phyloP scores from a whole-genome alignment of 2,888 invertebrate species.

The Pheosia gnoma region DNA sequence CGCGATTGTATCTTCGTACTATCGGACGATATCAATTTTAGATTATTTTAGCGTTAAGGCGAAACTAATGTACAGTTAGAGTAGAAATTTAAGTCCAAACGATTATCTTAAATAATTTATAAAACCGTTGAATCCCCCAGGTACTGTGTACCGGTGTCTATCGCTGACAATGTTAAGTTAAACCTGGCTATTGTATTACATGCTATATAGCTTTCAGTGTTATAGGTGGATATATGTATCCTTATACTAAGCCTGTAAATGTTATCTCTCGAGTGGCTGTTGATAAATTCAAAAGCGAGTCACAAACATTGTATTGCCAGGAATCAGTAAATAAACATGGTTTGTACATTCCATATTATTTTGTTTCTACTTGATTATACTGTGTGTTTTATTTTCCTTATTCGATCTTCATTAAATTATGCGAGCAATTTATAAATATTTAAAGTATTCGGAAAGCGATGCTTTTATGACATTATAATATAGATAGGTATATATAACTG shows the following conservation, averaged over 20 bases:
- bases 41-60: conserved; percentile 85
- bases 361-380: conserved; percentile 84
- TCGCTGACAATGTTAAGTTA: conserved; percentile 65
- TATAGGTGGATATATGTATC: conserved; percentile 70
- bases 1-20: conserved; percentile 64
- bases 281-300: conserved; percentile 64
- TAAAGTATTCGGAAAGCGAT: conserved; percentile 58
- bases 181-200: conserved; percentile 73
- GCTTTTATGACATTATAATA: conserved; percentile 68
- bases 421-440: conserved; percentile 56
- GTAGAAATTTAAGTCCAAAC: conserved; percentile 84
- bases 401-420: conserved; percentile 55
- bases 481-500: conserved; percentile 45
- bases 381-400: conserved; percentile 81
- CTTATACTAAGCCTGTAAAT: conserved; percentile 60
- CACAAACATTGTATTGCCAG: conserved; percentile 84
- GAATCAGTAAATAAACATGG: conserved; percentile 88
- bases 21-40: conserved; percentile 81
- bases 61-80: conserved; percentile 86
- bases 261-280: conserved; percentile 57
- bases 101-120: conserved; percentile 75
- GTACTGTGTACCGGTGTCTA: conserved; percentile 75
- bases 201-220: conserved; percentile 77
- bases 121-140: conserved; percentile 67
- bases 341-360: conserved; percentile 93